Evolutionary conservation across 2,797 vertebrate genomes (phyloP), one percentile per base, ranked within the genome.

Genomic region (Sebastes taczanowskii): DNA sequence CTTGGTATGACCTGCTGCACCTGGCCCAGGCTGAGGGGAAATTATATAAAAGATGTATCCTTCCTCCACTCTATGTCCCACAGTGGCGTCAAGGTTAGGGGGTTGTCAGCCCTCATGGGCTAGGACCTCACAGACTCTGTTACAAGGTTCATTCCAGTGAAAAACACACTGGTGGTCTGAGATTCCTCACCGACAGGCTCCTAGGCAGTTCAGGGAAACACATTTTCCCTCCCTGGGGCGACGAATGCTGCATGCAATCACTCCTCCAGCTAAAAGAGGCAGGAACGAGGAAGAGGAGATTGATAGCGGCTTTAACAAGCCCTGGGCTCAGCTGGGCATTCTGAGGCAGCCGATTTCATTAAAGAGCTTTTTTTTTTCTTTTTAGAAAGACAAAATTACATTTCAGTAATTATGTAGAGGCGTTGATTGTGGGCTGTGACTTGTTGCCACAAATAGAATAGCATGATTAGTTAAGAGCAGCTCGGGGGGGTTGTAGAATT

Each of bases 221-320:
- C 87, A 87, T 87, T 90, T 91, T 89, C 42, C 80, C 74, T 91
- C 87, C 80, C 89, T 68, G 4, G 88, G 80, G 88, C 62, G 11
- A 88, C 63, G 29, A 90, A 87, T 78, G 89, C 85, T 80, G 85
- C 85, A 90, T 86, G 84, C 90, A 92, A 94, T 95, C 92, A 85
- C 63, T 88, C 74, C 79, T 80, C 52, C 79, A 68, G 81, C 86
- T 93, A 81, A 91, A 86, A 86, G 69, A 87, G 83, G 85, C 79
- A 84, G 79, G 83, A 81, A 82, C 65, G 82, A 81, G 78, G 74
- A 86, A 78, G 82, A 77, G 67, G 80, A 91, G 91, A 94, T 89
- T 91, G 92, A 92, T 91, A 73, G 82, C 11, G 22, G 74, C 68
- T 80, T 82, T 86, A 90, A 93, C 81, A 87, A 88, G 89, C 83